Conservation (phyloP, 2,888 invertebrate genomes). For the Andrena fulva region DNA sequence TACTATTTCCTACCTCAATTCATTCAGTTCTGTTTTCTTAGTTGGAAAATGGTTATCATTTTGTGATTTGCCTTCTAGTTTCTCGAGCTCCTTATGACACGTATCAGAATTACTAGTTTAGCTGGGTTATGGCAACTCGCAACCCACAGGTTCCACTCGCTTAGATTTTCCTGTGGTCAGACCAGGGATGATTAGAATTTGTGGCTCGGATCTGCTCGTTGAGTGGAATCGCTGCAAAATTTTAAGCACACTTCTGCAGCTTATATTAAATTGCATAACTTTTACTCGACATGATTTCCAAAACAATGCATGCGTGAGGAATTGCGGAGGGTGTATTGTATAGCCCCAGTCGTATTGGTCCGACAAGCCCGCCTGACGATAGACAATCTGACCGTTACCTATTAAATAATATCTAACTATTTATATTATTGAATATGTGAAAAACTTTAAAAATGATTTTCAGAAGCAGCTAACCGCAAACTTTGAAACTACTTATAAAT, state of each 20-base stretch:
- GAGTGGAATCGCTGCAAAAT: not conserved
- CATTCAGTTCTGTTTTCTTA: not conserved
- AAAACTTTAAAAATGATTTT: no score
- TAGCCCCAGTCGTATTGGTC: not conserved
- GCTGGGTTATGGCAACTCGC: not conserved
- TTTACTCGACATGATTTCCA: not conserved
- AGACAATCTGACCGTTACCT: no score
- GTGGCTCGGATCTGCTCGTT: not conserved
- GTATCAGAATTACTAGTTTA: not conserved
- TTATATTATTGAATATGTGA: no score
- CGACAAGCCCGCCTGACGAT: no score
- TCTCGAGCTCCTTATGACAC: not conserved
- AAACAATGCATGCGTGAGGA: not conserved
- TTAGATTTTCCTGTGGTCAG: not conserved
- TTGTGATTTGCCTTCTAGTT: not conserved
- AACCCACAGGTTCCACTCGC: not conserved
- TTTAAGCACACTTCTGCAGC: not conserved
- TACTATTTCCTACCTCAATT: not conserved
- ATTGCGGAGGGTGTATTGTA: not conserved
- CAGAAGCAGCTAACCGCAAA: no score
- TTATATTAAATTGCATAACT: not conserved
- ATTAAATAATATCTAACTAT: no score
- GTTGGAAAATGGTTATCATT: no score
- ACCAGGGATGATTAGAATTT: no score
- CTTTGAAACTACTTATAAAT: no score